Base-by-base conservation (phyloP, 2,888 invertebrate species). In the Callosobruchus maculatus region DNA sequence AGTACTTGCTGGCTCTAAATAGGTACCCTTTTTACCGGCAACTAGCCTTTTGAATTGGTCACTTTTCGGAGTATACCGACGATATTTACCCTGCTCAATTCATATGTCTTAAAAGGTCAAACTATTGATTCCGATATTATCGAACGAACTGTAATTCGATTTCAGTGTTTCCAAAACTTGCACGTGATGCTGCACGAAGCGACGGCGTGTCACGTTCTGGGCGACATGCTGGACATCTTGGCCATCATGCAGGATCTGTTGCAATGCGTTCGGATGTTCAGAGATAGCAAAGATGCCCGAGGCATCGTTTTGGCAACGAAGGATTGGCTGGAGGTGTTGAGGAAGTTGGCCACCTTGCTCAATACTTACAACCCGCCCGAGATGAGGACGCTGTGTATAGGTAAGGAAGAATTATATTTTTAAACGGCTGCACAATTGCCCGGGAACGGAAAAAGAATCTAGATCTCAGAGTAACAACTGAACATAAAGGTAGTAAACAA, bases 101-200 rank as follows among this genome's bases (percentile, higher is more conserved):
- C n/a, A n/a, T n/a, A n/a, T n/a, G n/a, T n/a, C n/a, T n/a, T n/a
- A n/a, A n/a, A n/a, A n/a, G n/a, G n/a, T n/a, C n/a, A n/a, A n/a
- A n/a, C n/a, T n/a, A n/a, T n/a, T n/a, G n/a, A n/a, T n/a, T n/a
- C n/a, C n/a, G n/a, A n/a, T n/a, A n/a, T n/a, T n/a, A n/a, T n/a
- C n/a, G n/a, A 26, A 26, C 3, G 26, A 71, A 68, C 13, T 74
- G 87, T 88, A 30, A 31, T 70, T 68, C 71, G 72, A 26, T 89
- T 90, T 69, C 89, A 97, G 92, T 95, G 96, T 26, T 91, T 97
- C 83, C 94, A 95, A 87, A 96, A 96, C 78, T 89, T 97, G 76
- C 97, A 97, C 89, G 93, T 95, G 80, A 97, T 97, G 93, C 94
- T 97, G 85, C 96, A 97, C 82, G 97, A 97, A 87, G 97, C 97